These are phyloP conservation scores for Carcinoscorpius rotundicauda DNA, from an alignment of 1,140 invertebrate species.

Conservation along the genomic window DNA sequence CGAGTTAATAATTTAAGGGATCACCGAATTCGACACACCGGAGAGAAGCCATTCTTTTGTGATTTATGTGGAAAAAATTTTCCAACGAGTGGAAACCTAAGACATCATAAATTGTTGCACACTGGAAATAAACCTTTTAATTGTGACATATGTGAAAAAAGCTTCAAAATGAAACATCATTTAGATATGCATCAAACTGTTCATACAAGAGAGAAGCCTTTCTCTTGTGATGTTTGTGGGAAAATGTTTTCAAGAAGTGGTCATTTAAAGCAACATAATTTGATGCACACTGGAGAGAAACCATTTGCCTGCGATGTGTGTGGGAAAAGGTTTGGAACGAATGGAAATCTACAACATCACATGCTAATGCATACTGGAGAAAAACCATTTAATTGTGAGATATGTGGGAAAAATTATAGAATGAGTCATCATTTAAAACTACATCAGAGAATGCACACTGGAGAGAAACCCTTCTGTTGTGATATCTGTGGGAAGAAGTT, in stretches of 20 bases:
- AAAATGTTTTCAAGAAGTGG: slow-evolving; percentile 17
- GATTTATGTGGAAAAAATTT: slow-evolving; percentile 46
- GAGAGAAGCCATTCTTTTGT: slow-evolving; percentile 63
- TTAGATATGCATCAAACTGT: slow-evolving; percentile 21
- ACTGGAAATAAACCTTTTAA: slow-evolving; percentile 15
- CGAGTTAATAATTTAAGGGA: slow-evolving; percentile 50
- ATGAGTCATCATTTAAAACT: too few species aligned
- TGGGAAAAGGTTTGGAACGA: too few species aligned
- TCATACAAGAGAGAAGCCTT: slow-evolving; percentile 5
- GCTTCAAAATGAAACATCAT: slow-evolving; percentile 19
- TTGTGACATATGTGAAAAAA: slow-evolving; percentile 19
- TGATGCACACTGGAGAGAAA: too few species aligned
- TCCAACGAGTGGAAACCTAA: slow-evolving; percentile 17
- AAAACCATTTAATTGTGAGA: too few species aligned
- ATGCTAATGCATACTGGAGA: too few species aligned
- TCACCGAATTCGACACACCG: slow-evolving; percentile 52
- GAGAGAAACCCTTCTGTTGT: slow-evolving; percentile 89
- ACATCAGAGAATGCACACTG: slow-evolving; percentile 40
- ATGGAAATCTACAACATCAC: too few species aligned
- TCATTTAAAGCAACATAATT: slow-evolving; percentile 21
- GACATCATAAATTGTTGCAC: slow-evolving; percentile 17
- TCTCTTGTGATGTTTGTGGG: slow-evolving; percentile 18
- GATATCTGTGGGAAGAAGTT: slow-evolving; percentile 86
- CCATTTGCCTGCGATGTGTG: too few species aligned
- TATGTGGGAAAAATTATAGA: too few species aligned